These are phyloP conservation scores for Furcifer pardalis DNA, from an alignment of 2,797 vertebrate genomes.

Conservation along the genomic window DNA sequence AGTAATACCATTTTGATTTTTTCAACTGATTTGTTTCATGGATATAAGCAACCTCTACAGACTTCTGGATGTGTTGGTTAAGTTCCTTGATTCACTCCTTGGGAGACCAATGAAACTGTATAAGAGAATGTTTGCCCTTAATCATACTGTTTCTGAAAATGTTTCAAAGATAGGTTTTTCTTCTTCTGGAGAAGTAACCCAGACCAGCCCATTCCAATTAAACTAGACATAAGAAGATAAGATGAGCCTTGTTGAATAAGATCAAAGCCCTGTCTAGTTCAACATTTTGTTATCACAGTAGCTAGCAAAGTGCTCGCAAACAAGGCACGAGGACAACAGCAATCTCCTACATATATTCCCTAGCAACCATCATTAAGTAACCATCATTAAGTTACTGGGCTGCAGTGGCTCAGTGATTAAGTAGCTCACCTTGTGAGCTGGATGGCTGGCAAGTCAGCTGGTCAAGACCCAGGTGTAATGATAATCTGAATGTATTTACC, in stretches of 20 bases:
- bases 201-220: not conserved
- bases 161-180: not conserved
- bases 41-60: too few relatives aligned
- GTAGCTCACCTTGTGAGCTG: too few relatives aligned
- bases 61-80: not conserved
- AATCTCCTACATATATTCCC: not conserved
- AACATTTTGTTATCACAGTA: not conserved
- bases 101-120: not conserved
- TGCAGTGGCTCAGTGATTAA: too few relatives aligned
- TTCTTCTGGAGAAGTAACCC: not conserved
- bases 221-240: not conserved
- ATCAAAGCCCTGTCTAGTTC: not conserved
- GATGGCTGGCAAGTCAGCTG: too few relatives aligned
- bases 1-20: constrained; percentile 29
- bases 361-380: not conserved
- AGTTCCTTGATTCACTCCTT: not conserved
- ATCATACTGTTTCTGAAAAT: not conserved
- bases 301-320: not conserved
- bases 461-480: too few relatives aligned
- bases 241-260: not conserved
- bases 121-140: not conserved
- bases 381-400: too few relatives aligned
- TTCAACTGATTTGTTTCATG: constrained; percentile 37
- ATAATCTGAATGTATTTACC: too few relatives aligned
- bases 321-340: not conserved